phyloP scores from a whole-genome alignment of 2,888 invertebrate genomes.

The Hoplodrina ambigua region DNA sequence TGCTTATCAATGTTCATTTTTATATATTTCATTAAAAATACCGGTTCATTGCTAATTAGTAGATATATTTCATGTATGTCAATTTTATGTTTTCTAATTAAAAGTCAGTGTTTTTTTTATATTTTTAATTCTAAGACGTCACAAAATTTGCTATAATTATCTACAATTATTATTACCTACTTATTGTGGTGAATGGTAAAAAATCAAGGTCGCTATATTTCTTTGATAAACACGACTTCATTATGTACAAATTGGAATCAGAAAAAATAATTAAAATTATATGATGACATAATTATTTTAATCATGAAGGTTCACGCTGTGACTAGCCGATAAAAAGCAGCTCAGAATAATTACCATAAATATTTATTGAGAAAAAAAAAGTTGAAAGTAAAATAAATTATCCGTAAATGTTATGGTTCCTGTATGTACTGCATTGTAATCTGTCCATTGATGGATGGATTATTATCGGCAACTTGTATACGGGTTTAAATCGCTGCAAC shows the following conservation, averaged over 20 bases:
- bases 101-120: constrained; percentile 23
- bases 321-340: constrained; percentile 18
- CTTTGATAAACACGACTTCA: constrained; percentile 6
- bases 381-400: constrained; percentile 3
- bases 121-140: constrained; percentile 1
- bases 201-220: not conserved
- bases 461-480: constrained; percentile 10
- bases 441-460: constrained; percentile 22
- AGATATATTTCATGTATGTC: constrained; percentile 28
- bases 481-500: not conserved
- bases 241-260: constrained; percentile 21
- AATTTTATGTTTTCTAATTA: constrained; percentile 12
- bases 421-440: constrained; percentile 8
- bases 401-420: constrained; percentile 29
- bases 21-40: constrained; percentile 47
- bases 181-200: not conserved
- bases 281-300: constrained; percentile 15
- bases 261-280: constrained; percentile 3
- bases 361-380: constrained; percentile 5
- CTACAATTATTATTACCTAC: not conserved
- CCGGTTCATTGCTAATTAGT: constrained; percentile 42
- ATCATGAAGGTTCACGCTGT: constrained; percentile 17
- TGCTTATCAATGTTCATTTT: constrained; percentile 46
- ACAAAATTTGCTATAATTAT: not conserved
- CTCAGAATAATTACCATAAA: constrained; percentile 26